Evolutionary conservation across 1,140 invertebrate genomes (phyloP).

Genomic region (Sycobia sp.): DNA sequence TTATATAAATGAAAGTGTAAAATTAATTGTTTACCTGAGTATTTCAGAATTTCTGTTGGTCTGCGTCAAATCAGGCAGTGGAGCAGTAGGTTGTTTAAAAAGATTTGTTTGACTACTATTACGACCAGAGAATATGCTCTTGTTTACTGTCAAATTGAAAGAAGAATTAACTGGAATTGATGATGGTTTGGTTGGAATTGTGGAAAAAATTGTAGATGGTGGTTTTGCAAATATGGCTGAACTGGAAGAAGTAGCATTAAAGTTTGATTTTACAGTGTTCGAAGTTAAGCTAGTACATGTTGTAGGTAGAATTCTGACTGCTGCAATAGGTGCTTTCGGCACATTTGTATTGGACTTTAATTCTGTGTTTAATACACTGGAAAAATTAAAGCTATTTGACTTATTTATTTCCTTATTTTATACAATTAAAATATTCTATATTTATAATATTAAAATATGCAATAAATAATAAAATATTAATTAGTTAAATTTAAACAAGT

Average conservation of each 20-base stretch:
- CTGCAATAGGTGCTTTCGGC: not conserved
- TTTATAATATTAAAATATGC: not conserved
- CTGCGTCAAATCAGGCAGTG: not conserved
- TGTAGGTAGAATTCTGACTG: not conserved
- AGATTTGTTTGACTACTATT: constrained; percentile 34
- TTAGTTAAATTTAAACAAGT: no score
- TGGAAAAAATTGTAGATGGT: constrained; percentile 1
- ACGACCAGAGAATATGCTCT: constrained; percentile 44
- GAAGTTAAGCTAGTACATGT: not conserved
- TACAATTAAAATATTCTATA: not conserved
- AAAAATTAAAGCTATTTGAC: no score
- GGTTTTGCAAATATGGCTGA: constrained; percentile 11
- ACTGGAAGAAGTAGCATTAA: not conserved
- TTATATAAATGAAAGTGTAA: no score
- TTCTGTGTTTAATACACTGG: not conserved
- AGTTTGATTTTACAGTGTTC: not conserved
- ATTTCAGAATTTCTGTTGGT: no score
- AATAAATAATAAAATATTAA: no score
- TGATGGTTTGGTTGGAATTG: not conserved
- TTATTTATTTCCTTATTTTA: no score
- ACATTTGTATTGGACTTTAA: not conserved
- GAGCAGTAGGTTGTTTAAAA: constrained; percentile 26
- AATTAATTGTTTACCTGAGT: no score
- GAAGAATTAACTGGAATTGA: constrained; percentile 6
- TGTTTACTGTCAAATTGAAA: constrained; percentile 33